A percentile compares a stretch with the other conserved stretches of the same genome.
phyloP scores from a whole-genome alignment of 2,888 invertebrate genomes.

The Julus scandinavius region DNA sequence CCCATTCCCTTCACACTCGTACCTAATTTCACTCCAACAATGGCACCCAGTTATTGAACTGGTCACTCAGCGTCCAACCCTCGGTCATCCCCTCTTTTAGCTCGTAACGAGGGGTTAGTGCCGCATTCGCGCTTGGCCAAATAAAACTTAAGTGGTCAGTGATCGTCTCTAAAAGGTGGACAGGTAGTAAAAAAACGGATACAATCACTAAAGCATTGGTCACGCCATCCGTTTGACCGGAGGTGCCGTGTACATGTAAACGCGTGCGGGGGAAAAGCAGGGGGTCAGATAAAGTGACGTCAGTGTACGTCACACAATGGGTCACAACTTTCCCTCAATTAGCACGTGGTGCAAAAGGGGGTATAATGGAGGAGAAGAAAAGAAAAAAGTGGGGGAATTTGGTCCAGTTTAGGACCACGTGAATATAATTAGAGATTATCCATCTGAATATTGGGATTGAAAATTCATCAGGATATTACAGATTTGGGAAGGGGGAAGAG shows the following conservation, averaged over 20 bases:
- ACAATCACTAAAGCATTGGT: not conserved
- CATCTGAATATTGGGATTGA: no score
- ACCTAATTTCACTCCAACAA: slow-evolving; percentile 33
- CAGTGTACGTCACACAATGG: not conserved
- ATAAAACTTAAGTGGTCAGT: slow-evolving; percentile 23
- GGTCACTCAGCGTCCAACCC: not conserved
- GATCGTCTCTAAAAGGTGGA: slow-evolving; percentile 33
- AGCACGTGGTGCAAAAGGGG: not conserved
- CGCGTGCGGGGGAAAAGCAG: not conserved
- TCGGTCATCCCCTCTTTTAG: slow-evolving; percentile 26
- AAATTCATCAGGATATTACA: no score
- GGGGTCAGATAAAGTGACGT: not conserved
- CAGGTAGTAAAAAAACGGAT: slow-evolving; percentile 18
- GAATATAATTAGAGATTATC: no score
- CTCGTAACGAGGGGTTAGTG: slow-evolving; percentile 22
- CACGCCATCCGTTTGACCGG: slow-evolving; percentile 6
- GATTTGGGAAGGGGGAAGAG: no score
- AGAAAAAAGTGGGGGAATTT: no score
- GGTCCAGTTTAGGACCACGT: no score
- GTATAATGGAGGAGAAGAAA: no score
- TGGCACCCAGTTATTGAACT: slow-evolving; percentile 19
- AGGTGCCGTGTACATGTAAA: not conserved
- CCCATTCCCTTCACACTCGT: not conserved
- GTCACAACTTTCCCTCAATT: not conserved
- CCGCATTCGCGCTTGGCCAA: slow-evolving; percentile 21